Evolutionary conservation across 2,888 invertebrate species (phyloP).

Genomic region (Stenotaenia linearis): DNA sequence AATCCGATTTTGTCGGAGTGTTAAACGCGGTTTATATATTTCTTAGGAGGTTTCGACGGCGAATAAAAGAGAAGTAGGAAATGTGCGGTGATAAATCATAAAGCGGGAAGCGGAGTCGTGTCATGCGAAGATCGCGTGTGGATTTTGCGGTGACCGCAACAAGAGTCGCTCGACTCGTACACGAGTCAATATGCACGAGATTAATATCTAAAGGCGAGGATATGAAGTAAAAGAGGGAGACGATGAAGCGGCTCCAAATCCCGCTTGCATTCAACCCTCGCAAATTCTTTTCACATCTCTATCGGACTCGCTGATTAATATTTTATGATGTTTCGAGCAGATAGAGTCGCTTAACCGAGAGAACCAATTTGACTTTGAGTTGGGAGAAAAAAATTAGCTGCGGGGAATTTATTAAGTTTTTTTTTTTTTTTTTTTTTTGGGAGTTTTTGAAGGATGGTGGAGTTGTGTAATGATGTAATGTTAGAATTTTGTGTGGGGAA

Average conservation of each 20-base stretch:
- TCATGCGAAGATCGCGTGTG: neutral
- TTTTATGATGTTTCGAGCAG: neutral
- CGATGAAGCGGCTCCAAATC: slow-evolving; percentile 10
- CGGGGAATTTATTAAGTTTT: neutral
- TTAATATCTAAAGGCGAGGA: slow-evolving; percentile 11
- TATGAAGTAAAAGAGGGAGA: neutral
- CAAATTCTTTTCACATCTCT: slow-evolving; percentile 2
- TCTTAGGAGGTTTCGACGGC: too few relatives aligned
- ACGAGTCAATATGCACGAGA: neutral
- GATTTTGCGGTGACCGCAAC: slow-evolving; percentile 11
- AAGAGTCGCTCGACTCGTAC: neutral
- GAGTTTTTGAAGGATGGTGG: too few relatives aligned
- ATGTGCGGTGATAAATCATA: neutral
- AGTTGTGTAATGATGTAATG: too few relatives aligned
- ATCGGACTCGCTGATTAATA: slow-evolving; percentile 6
- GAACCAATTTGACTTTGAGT: neutral
- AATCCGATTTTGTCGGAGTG: too few relatives aligned
- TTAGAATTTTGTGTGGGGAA: too few relatives aligned
- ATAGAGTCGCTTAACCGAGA: neutral
- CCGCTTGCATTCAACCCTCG: slow-evolving; percentile 3
- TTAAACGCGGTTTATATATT: too few relatives aligned
- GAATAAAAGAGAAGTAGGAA: neutral
- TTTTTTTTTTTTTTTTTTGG: neutral
- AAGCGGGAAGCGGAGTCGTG: neutral
- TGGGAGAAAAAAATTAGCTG: neutral